A percentile compares a stretch with the other conserved stretches of the same genome.
Conservation (phyloP, 2,113 vertebrate species). For the Lutjanus erythropterus region DNA sequence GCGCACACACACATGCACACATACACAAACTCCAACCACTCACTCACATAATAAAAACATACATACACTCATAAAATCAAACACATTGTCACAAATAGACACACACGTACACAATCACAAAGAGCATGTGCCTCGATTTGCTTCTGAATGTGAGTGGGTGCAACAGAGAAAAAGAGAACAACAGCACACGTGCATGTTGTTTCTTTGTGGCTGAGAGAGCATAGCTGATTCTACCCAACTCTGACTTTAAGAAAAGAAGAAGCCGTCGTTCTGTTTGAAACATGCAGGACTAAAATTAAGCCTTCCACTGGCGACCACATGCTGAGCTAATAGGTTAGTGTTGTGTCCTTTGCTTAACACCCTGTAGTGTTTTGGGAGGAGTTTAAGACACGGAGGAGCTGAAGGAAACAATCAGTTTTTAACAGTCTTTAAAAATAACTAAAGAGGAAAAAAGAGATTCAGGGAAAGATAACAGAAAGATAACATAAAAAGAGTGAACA, state of each 20-base stretch:
- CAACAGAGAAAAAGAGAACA: background rate
- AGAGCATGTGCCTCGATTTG: slow-evolving; percentile 40
- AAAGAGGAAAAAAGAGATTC: background rate
- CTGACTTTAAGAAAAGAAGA: background rate
- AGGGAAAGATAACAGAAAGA: background rate
- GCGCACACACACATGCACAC: slow-evolving; percentile 23
- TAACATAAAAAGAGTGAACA: background rate
- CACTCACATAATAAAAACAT: slow-evolving; percentile 55
- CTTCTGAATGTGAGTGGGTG: slow-evolving; percentile 1
- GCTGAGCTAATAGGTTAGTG: slow-evolving; percentile 12
- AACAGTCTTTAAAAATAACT: slow-evolving; percentile 32
- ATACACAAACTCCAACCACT: slow-evolving; percentile 34
- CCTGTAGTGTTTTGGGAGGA: background rate
- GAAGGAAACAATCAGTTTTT: slow-evolving; percentile 19
- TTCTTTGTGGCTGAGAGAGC: slow-evolving; percentile 7
- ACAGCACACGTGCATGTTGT: background rate
- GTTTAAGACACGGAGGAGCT: background rate
- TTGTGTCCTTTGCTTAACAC: background rate
- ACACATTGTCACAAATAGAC: slow-evolving; percentile 23
- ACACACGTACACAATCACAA: slow-evolving; percentile 15
- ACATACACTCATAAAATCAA: slow-evolving; percentile 32
- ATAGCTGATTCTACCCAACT: slow-evolving; percentile 1
- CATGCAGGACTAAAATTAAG: slow-evolving; percentile 25
- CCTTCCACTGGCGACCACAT: background rate
- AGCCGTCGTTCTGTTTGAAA: slow-evolving; percentile 19